Evolutionary conservation across 2,797 vertebrate genomes (phyloP).

Genomic region (Threskiornis aethiopicus): DNA sequence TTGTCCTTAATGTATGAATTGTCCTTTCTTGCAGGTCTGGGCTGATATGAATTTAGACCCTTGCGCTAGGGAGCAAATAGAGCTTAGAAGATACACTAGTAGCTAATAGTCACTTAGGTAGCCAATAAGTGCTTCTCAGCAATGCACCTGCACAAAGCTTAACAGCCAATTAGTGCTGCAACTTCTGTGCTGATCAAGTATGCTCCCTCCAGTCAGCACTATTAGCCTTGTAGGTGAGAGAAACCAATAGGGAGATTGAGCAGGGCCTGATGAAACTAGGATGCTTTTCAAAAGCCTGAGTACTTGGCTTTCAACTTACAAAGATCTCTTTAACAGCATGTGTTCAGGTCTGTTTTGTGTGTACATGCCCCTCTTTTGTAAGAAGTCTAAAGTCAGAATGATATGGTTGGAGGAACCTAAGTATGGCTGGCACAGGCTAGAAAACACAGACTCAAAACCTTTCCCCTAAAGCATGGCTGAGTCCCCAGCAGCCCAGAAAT

Average conservation of each 20-base stretch:
- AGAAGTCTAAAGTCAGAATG: not conserved
- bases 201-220: not conserved
- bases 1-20: not conserved
- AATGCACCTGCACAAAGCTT: not conserved
- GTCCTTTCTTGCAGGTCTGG: not conserved
- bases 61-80: not conserved
- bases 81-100: not conserved
- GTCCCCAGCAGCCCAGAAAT: not conserved
- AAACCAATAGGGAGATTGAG: not conserved
- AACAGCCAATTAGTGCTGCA: not conserved
- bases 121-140: not conserved
- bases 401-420: not conserved
- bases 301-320: not conserved
- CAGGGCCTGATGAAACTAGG: not conserved
- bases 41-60: not conserved
- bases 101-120: not conserved
- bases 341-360: not conserved
- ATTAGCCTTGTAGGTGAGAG: not conserved
- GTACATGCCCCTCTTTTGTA: not conserved
- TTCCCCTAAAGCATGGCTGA: not conserved
- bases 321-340: not conserved
- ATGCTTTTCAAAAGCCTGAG: not conserved
- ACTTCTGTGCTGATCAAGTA: not conserved
- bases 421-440: not conserved
- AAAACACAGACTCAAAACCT: not conserved